Evolutionary conservation across 2,113 vertebrate genomes (phyloP), one percentile per base, ranked within the genome.

Genomic region (Meles meles): DNA sequence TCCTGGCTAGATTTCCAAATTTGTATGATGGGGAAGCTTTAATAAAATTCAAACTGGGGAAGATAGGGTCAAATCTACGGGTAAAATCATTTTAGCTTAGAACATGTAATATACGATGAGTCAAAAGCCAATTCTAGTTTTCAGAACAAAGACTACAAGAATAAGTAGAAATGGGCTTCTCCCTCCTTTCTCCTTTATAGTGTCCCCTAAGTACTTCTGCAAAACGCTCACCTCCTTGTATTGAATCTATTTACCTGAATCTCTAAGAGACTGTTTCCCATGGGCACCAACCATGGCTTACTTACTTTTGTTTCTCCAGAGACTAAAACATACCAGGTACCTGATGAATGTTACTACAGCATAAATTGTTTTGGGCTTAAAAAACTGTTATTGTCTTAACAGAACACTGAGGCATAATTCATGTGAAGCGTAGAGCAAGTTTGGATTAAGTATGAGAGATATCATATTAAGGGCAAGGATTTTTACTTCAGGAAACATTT

Each of bases 401-500:
- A 81, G 81, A 93, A 31, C 37, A 90, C 29, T 84, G 29, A 90
- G 55, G 42, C 37, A 91, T 42, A 23, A n/a, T 69, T 80, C 65
- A 90, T 88, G 63, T 63, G 31, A 93, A 72, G 18, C 37, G 65
- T 27, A 79, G 29, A 81, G 2, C 88, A 79, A 80, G 42, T 63
- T 94, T 21, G 59, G 69, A 90, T 74, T 71, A 83, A 83, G 6
- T 57, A 13, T 57, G 29, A 65, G 27, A 94, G 49, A 88, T 29
- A n/a, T 3, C 27, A 67, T 39, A 94, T 18, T 37, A 63, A 94
- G 37, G 6, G 21, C 20, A 93, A 52, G 18, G 72, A 34, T 95
- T 95, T 90, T 37, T 84, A 67, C 13, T 90, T 94, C 47, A 94
- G 44, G 81, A 83, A 85, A 91, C 25, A 88, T 37, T n/a, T 12